phyloP scores from a whole-genome alignment of 2,888 invertebrate species.

The Meghimatium bilineatum region DNA sequence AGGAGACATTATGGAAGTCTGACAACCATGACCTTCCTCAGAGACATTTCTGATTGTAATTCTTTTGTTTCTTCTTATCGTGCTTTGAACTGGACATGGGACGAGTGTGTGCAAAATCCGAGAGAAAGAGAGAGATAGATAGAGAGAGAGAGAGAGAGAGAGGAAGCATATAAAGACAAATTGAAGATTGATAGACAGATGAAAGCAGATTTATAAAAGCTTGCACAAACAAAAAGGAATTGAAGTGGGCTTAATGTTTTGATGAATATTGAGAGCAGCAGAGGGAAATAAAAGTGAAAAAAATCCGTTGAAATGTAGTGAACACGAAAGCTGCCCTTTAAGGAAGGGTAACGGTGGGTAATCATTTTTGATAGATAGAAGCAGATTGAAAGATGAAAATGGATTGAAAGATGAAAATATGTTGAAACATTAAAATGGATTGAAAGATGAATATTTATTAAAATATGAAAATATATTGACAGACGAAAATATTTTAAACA shows the following conservation, averaged over 20 bases:
- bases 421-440: not conserved
- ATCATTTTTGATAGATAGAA: not conserved
- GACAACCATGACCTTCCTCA: too few species aligned
- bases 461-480: too few species aligned
- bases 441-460: not conserved
- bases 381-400: not conserved
- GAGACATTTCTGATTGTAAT: too few species aligned
- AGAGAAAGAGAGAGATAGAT: conserved; percentile 12
- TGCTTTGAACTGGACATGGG: too few species aligned
- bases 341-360: not conserved
- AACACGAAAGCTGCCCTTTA: not conserved
- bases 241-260: not conserved
- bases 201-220: not conserved
- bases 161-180: not conserved
- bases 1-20: too few species aligned
- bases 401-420: too few species aligned
- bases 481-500: too few species aligned
- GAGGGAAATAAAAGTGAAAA: not conserved
- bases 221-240: not conserved
- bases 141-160: conserved; percentile 9
- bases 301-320: not conserved
- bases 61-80: too few species aligned
- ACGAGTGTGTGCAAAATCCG: too few species aligned
- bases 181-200: not conserved
- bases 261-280: not conserved